phyloP scores from a whole-genome alignment of 1,140 invertebrate species.

The Drosophila ambigua region DNA sequence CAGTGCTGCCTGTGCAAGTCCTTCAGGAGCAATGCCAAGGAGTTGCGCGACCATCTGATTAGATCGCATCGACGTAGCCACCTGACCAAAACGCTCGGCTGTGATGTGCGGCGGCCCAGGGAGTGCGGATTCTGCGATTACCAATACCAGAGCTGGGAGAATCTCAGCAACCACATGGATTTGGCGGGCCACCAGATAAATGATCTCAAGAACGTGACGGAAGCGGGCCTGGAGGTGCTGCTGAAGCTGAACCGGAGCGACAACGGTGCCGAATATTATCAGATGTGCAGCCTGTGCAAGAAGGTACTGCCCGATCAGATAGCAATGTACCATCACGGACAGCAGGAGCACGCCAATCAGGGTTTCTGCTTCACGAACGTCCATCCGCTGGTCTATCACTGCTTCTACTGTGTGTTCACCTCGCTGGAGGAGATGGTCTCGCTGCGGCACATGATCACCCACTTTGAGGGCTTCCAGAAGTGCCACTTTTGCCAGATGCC shows the following conservation, averaged over 20 bases:
- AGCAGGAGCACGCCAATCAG: slow-evolving; percentile 31
- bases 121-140: slow-evolving; percentile 61
- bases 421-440: slow-evolving; percentile 33
- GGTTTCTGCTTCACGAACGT: slow-evolving; percentile 44
- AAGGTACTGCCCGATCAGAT: slow-evolving; percentile 49
- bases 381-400: slow-evolving; percentile 42
- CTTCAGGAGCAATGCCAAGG: slow-evolving; percentile 43
- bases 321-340: slow-evolving; percentile 47
- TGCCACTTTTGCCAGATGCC: slow-evolving; percentile 31
- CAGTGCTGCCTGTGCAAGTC: slow-evolving; percentile 44
- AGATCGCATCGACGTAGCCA: not conserved
- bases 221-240: slow-evolving; percentile 23
- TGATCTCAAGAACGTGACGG: slow-evolving; percentile 55
- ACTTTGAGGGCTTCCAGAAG: slow-evolving; percentile 41
- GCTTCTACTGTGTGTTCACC: slow-evolving; percentile 54
- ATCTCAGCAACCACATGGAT: slow-evolving; percentile 36
- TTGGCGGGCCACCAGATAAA: slow-evolving; percentile 36
- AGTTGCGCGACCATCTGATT: slow-evolving; percentile 21
- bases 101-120: slow-evolving; percentile 26
- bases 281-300: slow-evolving; percentile 49
- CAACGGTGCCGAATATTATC: slow-evolving; percentile 32
- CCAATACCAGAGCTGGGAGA: slow-evolving; percentile 4
- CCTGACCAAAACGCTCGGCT: slow-evolving; percentile 30
- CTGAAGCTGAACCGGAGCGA: slow-evolving; percentile 3
- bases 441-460: slow-evolving; percentile 56